A percentile compares a stretch with the other conserved stretches of the same genome.
phyloP scores from a whole-genome alignment of 2,888 invertebrate genomes.

The Antheraea assamensis region DNA sequence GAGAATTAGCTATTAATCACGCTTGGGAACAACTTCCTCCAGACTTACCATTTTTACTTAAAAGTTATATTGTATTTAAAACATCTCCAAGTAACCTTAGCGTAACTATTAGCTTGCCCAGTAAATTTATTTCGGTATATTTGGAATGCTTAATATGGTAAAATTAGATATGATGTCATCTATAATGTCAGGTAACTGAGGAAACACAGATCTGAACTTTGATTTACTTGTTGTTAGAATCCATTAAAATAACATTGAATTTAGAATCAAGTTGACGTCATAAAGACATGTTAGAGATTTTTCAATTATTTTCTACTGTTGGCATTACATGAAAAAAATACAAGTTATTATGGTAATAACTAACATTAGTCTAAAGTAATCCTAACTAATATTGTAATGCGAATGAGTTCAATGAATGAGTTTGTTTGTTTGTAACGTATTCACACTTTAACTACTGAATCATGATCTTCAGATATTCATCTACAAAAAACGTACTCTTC shows the following conservation, averaged over 20 bases:
- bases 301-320: background rate
- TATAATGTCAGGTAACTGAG: background rate
- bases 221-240: background rate
- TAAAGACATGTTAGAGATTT: background rate
- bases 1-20: too few species aligned
- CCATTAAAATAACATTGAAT: background rate
- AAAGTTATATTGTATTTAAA: background rate
- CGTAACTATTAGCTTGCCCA: background rate
- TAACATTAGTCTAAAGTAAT: too few species aligned
- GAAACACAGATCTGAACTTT: background rate
- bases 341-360: too few species aligned
- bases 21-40: too few species aligned
- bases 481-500: too few species aligned
- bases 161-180: background rate
- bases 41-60: too few species aligned
- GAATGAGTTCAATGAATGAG: too few species aligned
- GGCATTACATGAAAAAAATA: too few species aligned
- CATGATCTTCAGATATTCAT: too few species aligned
- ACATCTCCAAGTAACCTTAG: background rate
- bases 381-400: too few species aligned
- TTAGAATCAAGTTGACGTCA: background rate
- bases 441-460: too few species aligned
- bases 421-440: too few species aligned
- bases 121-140: background rate
- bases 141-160: background rate